These are phyloP conservation scores for Labrus mixtus DNA, from an alignment of 2,113 vertebrate species.

Conservation along the genomic window DNA sequence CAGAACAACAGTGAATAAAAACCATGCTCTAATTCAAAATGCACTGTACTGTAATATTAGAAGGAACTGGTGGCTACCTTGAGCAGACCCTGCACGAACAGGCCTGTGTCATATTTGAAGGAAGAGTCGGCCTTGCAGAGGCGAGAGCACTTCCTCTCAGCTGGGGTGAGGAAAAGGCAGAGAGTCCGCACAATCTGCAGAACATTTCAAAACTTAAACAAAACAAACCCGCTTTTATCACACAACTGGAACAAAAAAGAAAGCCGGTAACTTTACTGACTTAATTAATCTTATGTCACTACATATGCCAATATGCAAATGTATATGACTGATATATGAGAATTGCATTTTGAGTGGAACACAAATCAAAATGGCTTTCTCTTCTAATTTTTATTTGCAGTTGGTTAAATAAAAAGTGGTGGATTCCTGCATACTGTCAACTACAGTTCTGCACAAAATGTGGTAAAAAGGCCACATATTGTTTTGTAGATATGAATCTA, in stretches of 20 bases:
- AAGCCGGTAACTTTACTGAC: background rate
- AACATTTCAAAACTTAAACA: background rate
- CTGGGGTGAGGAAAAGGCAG: slow-evolving; percentile 93
- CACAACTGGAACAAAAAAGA: no score
- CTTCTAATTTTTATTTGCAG: background rate
- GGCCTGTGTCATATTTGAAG: slow-evolving; percentile 95
- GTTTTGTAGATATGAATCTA: slow-evolving; percentile 2
- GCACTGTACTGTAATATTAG: background rate
- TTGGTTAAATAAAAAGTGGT: background rate
- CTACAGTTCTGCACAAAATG: slow-evolving; percentile 1
- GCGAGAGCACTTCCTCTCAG: slow-evolving; percentile 94
- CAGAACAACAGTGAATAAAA: slow-evolving; percentile 5
- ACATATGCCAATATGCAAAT: background rate
- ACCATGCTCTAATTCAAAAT: background rate
- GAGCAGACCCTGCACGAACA: slow-evolving; percentile 97
- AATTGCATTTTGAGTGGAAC: background rate
- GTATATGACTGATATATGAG: no score
- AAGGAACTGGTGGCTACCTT: slow-evolving; percentile 85
- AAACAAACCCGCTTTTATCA: no score
- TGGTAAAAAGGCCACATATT: background rate
- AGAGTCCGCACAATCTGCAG: slow-evolving; percentile 93
- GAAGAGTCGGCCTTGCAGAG: slow-evolving; percentile 90
- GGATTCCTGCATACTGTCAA: background rate
- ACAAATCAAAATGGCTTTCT: background rate
- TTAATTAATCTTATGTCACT: background rate